Evolutionary conservation across 2,888 invertebrate species (phyloP), one percentile per base, ranked within the genome.

Genomic region (Helleia helle): DNA sequence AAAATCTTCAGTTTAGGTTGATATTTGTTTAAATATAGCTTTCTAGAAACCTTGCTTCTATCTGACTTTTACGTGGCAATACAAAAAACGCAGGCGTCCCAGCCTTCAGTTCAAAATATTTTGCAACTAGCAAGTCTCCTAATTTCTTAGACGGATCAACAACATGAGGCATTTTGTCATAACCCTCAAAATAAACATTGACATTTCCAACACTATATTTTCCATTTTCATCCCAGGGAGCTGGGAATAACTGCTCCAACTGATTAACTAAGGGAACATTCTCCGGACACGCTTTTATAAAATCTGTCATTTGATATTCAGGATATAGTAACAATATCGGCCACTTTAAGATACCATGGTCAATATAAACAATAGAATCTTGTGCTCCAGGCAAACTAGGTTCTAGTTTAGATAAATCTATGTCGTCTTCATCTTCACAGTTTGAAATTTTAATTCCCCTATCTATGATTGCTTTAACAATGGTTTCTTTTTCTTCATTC

Each of bases 321-420:
- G 97, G 97, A 71, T 97, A 98, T 7, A 95, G 77, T 51, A 97
- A 89, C 11, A 94, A 81, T 0, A 96, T 91, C 0, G 97, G 97
- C 97, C 97, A 98, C 38, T 90, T 75, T 7, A 98, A 71, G 8
- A 77, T 55, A 0, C 89, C 71, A 56, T 88, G 76, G 47, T 87
- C 87, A 7, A 93, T 56, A 56, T 87, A 86, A 1, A 94, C 93
- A 38, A 88, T 86, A 43, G 86, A 75, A 40, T 90, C 87, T 29
- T 87, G 87, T 3, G 91, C 83, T 24, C 91, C 89, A 0, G 91
- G 88, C 51, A 92, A 80, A 55, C 85, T 86, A 0, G 93, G 91
- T 40, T 89, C 88, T 11, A 90, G 52, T 49, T 88, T 87, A 3
- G 86, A 84, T 36, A 89, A 51, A 46, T 85, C 84, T 41, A 73